Percentiles rank a stretch among this genome's conserved stretches.
Conservation (phyloP, 1,140 invertebrate genomes). For the Eumaeus atala region DNA sequence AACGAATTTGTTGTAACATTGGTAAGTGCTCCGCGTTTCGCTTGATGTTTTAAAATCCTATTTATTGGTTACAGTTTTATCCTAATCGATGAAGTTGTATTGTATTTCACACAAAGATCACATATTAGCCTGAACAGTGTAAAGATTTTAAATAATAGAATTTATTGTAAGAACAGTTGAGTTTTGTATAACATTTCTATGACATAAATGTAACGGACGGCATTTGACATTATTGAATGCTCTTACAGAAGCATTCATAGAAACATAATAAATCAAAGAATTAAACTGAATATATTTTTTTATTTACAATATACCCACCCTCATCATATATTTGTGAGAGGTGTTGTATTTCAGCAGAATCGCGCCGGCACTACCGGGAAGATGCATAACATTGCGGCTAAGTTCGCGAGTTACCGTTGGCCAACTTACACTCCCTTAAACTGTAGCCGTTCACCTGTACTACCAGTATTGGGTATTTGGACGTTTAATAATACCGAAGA, state of each 20-base stretch:
- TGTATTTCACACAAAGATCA: slow-evolving; percentile 27
- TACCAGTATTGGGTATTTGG: too few relatives aligned
- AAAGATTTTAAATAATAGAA: slow-evolving; percentile 50
- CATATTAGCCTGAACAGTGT: slow-evolving; percentile 42
- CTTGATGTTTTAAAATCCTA: slow-evolving; percentile 21
- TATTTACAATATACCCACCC: slow-evolving; percentile 16
- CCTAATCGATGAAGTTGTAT: slow-evolving; percentile 23
- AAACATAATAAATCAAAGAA: slow-evolving; percentile 67
- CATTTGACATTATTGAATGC: slow-evolving; percentile 67
- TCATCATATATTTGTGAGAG: too few relatives aligned
- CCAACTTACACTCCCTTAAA: too few relatives aligned
- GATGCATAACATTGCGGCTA: too few relatives aligned
- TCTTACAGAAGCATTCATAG: slow-evolving; percentile 54
- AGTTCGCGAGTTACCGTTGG: too few relatives aligned
- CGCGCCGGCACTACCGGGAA: too few relatives aligned
- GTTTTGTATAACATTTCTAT: slow-evolving; percentile 70
- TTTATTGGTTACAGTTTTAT: slow-evolving; percentile 24
- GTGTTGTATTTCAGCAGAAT: too few relatives aligned
- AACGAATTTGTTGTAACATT: slow-evolving; percentile 7
- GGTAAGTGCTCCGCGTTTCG: slow-evolving; percentile 11
- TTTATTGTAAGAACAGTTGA: slow-evolving; percentile 63
- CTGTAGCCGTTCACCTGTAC: too few relatives aligned
- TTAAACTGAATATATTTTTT: slow-evolving; percentile 60
- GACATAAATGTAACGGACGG: slow-evolving; percentile 62
- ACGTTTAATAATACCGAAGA: too few relatives aligned